These are phyloP conservation scores for Tyto alba DNA, from an alignment of 2,113 vertebrate species.

Conservation along the genomic window DNA sequence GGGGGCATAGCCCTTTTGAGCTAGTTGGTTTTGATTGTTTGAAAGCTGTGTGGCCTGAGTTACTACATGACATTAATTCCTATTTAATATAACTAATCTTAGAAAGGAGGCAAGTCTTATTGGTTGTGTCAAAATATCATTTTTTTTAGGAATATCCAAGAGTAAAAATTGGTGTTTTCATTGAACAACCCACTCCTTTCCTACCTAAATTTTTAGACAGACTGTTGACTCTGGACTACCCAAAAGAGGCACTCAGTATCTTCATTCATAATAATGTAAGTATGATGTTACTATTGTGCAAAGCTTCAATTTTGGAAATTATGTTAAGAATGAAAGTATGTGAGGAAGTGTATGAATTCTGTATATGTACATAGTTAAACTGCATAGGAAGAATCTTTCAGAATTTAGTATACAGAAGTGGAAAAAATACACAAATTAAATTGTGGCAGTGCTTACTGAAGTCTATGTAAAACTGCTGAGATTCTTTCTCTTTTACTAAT, in stretches of 20 bases:
- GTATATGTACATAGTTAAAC: background rate
- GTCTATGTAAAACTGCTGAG: background rate
- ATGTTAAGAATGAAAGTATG: background rate
- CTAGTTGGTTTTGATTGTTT: background rate
- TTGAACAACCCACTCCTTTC: constrained; percentile 97
- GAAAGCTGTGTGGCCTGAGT: background rate
- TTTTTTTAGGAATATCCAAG: constrained; percentile 82
- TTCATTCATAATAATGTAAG: constrained; percentile 97
- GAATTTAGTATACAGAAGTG: background rate
- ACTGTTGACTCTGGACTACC: constrained; percentile 87
- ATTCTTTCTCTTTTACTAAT: background rate
- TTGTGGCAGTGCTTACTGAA: background rate
- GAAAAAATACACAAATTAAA: background rate
- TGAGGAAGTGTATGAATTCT: background rate
- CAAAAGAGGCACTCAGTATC: constrained; percentile 84
- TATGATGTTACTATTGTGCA: background rate
- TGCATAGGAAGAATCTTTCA: background rate
- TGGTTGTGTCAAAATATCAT: constrained; percentile 26
- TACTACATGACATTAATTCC: background rate
- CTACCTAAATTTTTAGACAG: constrained; percentile 90
- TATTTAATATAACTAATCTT: background rate
- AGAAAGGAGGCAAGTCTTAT: background rate
- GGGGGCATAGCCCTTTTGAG: background rate
- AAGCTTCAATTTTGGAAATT: background rate
- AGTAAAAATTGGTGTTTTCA: constrained; percentile 89